These are phyloP conservation scores for Myrmecobius fasciatus DNA, from an alignment of 2,113 vertebrate species.

Conservation along the genomic window DNA sequence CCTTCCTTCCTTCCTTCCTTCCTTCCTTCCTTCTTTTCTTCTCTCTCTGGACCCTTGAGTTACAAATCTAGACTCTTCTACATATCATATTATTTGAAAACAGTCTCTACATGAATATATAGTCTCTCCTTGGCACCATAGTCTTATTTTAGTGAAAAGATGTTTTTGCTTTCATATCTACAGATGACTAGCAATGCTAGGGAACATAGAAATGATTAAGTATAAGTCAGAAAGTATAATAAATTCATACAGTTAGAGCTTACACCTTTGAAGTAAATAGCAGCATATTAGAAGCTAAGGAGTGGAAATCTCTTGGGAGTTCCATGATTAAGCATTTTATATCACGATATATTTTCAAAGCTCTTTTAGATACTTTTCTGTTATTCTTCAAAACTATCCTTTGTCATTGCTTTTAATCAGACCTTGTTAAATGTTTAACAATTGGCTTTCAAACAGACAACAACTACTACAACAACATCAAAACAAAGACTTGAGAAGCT, in stretches of 20 bases:
- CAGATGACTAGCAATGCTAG: background rate
- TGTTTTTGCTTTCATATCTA: constrained; percentile 4
- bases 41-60: background rate
- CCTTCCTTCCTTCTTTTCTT: background rate
- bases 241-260: background rate
- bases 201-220: constrained; percentile 9
- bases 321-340: background rate
- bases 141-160: constrained; percentile 16
- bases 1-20: rapidly evolving
- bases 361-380: background rate
- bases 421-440: background rate
- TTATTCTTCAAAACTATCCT: background rate
- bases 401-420: background rate
- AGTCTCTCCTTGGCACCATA: background rate
- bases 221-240: background rate
- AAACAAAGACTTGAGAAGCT: background rate
- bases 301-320: background rate
- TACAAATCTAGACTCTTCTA: background rate
- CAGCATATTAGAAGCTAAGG: background rate
- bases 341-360: background rate
- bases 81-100: background rate
- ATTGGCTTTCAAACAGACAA: background rate
- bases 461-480: no score
- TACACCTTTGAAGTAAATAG: background rate
- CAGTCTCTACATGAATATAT: background rate